Evolutionary conservation across 2,888 invertebrate species (phyloP).

Genomic region (Zaprionus lineosus): DNA sequence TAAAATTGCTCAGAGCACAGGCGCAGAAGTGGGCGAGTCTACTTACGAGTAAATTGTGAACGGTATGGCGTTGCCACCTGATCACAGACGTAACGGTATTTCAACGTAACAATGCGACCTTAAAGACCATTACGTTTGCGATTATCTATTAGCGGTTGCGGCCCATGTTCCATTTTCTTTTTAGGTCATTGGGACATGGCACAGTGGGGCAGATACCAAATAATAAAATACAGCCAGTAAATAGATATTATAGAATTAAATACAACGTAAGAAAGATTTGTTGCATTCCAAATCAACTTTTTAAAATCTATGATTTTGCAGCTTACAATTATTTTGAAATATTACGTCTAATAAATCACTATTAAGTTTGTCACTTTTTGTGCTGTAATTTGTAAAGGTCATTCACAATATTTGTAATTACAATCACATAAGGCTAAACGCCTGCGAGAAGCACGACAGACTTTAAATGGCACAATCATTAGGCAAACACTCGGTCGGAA

Average conservation of each 20-base stretch:
- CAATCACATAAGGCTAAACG: conserved; percentile 56
- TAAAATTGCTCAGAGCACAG: conserved; percentile 44
- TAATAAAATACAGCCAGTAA: neutral
- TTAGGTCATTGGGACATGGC: conserved; percentile 50
- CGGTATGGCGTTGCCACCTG: conserved; percentile 36
- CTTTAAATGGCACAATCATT: conserved; percentile 63
- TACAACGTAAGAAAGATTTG: too few relatives aligned
- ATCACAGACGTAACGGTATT: conserved; percentile 4
- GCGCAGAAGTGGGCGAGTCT: conserved; percentile 52
- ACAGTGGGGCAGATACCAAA: conserved; percentile 29
- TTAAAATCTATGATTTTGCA: too few relatives aligned
- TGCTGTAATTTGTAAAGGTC: conserved; percentile 27
- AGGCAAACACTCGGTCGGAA: conserved; percentile 29
- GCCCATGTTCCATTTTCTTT: conserved; percentile 19
- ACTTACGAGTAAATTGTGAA: conserved; percentile 45
- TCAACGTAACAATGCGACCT: conserved; percentile 17
- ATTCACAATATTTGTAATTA: conserved; percentile 53
- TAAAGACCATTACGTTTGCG: conserved; percentile 29
- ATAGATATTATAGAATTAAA: neutral
- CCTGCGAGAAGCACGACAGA: conserved; percentile 44
- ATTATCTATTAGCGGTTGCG: conserved; percentile 30
- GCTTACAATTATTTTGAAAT: too few relatives aligned
- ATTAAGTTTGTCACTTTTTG: neutral
- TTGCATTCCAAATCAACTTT: too few relatives aligned
- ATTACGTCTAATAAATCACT: neutral